Base-by-base conservation (phyloP, 2,113 vertebrate genomes). In the human (Homo sapiens) region DNA sequence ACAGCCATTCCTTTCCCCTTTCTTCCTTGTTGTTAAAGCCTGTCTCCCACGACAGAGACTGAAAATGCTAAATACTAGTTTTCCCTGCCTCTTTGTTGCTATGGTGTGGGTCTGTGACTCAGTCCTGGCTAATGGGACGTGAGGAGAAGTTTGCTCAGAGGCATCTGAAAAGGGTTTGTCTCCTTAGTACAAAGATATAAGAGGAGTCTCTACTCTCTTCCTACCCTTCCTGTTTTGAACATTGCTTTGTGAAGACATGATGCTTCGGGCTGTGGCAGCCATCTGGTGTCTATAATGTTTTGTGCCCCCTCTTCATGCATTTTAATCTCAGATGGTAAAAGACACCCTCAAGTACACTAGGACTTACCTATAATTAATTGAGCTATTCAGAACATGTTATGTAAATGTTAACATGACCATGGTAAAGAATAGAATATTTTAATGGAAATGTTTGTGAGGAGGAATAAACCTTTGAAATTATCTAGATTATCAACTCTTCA, bases 401-500 rank as follows among this genome's bases (percentile, higher is more conserved):
- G 10, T n/a, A 57, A 70, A 38, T 95, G 61, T 79, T 83, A 81
- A 86, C 80, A 81, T 92, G 14, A 91, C 55, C 43, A 45, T 79
- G 13, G n/a, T 59, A 88, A 61, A 78, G 85, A 84, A 55, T 64
- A 82, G 66, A 93, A 57, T 61, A 23, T 75, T 84, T 66, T 97
- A 38, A 85, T 68, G 22, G n/a, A 92, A 96, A 89, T 1, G n/a
- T 32, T 38, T 96, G 61, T 93, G 32, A 95, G 30, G 32, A 87
- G 35, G 20, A 89, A 94, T 23, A 30, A 79, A 92, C 5, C 5
- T 91, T 95, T 92, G 45, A 95, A 84, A 66, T 55, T 93, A 89
- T 38, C 23, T 82, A 81, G 25, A 72, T 96, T 79, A 88, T 61
- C 14, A 70, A 30, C 52, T 7, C 38, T 82, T 86, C 16, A 30